A percentile compares a stretch with the other conserved stretches of the same genome.
Conservation (phyloP, 2,888 invertebrate species). For the Meliscaeva auricollis region DNA sequence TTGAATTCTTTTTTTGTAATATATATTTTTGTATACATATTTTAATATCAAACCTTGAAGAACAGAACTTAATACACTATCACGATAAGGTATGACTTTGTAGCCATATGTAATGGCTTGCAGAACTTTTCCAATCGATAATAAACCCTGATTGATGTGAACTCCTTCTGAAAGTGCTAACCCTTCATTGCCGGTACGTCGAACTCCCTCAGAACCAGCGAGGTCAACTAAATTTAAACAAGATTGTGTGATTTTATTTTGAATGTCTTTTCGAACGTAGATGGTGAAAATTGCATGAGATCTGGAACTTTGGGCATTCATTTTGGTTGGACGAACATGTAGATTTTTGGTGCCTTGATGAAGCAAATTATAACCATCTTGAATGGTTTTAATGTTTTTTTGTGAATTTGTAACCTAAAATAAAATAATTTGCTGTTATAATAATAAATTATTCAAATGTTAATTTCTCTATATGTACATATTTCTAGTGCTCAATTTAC, state of each 20-base stretch:
- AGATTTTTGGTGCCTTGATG: conserved; percentile 84
- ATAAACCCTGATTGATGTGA: conserved; percentile 85
- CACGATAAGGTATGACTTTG: conserved; percentile 84
- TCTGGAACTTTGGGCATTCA: conserved; percentile 85
- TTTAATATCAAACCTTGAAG: conserved; percentile 82
- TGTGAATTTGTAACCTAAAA: conserved; percentile 79
- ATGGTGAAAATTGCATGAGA: conserved; percentile 85
- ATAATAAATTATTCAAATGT: no score
- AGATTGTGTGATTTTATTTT: conserved; percentile 78
- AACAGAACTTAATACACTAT: conserved; percentile 84
- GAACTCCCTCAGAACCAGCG: conserved; percentile 85
- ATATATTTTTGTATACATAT: not conserved
- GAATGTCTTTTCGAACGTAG: conserved; percentile 78
- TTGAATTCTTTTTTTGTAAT: not conserved
- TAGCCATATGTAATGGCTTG: conserved; percentile 83
- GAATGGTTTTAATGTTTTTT: conserved; percentile 79
- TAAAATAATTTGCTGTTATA: no score
- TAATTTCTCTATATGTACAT: no score
- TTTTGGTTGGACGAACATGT: conserved; percentile 85
- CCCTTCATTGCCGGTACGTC: conserved; percentile 85
- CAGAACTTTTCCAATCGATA: conserved; percentile 85
- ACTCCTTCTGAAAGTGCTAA: conserved; percentile 85
- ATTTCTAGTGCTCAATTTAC: no score
- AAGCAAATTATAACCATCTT: conserved; percentile 80
- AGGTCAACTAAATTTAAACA: conserved; percentile 85